A percentile compares a stretch with the other conserved stretches of the same genome.
These are phyloP conservation scores for Hypena proboscidalis DNA, from an alignment of 2,888 invertebrate genomes.

Conservation along the genomic window DNA sequence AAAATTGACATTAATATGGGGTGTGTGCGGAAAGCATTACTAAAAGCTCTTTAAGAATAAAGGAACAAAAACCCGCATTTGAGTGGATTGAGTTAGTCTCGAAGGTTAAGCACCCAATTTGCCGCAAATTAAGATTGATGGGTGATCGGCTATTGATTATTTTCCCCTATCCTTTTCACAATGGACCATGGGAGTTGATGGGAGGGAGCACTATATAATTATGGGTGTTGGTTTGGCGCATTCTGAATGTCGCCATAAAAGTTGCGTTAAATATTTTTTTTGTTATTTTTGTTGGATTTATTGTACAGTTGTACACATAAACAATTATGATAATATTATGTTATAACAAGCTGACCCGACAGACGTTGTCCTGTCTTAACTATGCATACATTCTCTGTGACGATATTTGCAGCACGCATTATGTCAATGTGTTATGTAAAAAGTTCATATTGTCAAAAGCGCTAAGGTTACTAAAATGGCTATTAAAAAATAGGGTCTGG, in stretches of 20 bases:
- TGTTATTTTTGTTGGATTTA: neutral
- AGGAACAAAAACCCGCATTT: neutral
- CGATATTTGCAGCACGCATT: no score
- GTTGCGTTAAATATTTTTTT: neutral
- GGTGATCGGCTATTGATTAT: conserved; percentile 36
- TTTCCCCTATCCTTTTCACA: conserved; percentile 24
- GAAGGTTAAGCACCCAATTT: conserved; percentile 27
- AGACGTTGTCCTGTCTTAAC: no score
- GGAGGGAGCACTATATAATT: conserved; percentile 4
- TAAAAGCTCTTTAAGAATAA: neutral
- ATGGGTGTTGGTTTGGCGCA: neutral
- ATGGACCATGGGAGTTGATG: conserved; percentile 10
- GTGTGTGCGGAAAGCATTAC: no score
- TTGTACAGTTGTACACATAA: no score
- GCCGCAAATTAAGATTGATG: conserved; percentile 38
- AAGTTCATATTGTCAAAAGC: no score
- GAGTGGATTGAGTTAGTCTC: conserved; percentile 4
- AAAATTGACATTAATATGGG: no score
- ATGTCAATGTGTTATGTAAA: no score
- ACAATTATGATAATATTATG: no score
- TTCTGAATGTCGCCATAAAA: neutral
- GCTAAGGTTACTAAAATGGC: no score
- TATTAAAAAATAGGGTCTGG: no score
- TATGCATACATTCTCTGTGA: no score
- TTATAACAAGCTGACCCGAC: no score